Percentiles rank a stretch among this genome's conserved stretches.
Conservation (phyloP, 2,888 invertebrate species). For the Euplagia quadripunctaria region DNA sequence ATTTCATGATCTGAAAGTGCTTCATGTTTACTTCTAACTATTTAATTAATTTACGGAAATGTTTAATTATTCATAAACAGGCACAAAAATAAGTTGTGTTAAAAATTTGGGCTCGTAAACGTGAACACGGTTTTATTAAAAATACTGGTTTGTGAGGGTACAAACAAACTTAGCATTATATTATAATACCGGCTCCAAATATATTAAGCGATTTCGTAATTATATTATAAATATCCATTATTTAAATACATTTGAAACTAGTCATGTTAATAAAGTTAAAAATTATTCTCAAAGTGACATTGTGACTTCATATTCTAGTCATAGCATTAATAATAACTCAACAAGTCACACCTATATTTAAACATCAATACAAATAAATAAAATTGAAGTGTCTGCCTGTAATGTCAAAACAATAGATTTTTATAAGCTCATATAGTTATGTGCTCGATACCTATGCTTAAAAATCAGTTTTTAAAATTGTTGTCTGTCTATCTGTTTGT, state of each 20-base stretch:
- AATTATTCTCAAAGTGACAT: constrained; percentile 11
- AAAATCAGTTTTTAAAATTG: too few species aligned
- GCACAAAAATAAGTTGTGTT: too few species aligned
- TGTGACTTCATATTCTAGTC: constrained; percentile 10
- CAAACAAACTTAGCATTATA: not conserved
- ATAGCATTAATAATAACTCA: not conserved
- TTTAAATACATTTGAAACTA: constrained; percentile 19
- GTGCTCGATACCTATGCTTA: too few species aligned
- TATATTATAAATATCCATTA: constrained; percentile 23
- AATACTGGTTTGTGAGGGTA: too few species aligned
- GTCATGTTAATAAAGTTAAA: constrained; percentile 15
- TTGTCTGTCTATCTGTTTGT: too few species aligned
- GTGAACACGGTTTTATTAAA: not conserved
- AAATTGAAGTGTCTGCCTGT: too few species aligned
- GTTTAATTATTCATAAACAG: too few species aligned
- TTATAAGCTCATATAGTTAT: too few species aligned
- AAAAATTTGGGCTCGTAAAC: not conserved
- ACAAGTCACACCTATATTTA: constrained; percentile 10
- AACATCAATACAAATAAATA: not conserved
- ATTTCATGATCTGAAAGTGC: too few species aligned
- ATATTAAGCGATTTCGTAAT: constrained; percentile 40
- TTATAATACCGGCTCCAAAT: constrained; percentile 17
- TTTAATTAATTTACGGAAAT: too few species aligned
- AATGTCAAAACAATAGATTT: too few species aligned
- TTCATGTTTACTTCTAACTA: too few species aligned